Base-by-base conservation (phyloP, 1,140 invertebrate species). In the Drosophila lacteicornis region DNA sequence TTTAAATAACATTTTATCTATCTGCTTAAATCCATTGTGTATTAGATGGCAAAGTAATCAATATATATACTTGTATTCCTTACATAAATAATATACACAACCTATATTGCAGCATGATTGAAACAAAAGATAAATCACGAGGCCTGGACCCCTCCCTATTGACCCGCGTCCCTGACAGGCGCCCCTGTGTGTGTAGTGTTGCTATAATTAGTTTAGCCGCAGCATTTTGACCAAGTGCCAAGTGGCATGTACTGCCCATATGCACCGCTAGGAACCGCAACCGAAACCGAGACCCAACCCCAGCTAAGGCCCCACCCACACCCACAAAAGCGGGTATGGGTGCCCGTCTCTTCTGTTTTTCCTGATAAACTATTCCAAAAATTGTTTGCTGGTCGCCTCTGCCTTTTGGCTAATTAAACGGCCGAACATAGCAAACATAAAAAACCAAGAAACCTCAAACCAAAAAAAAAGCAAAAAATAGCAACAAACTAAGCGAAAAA, bases 331-430 rank as follows among this genome's bases (percentile, higher is more conserved):
- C 17, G 61, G 25, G 17, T 60, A 25, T 19, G 42, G 57, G 25
- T 33, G 8, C 30, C 50, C 13, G 7, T 11, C 45, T 65, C n/a
- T 30, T 27, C 27, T 50, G 42, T 63, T 43, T 69, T 51, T 33
- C 9, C 49, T 27, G 67, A 78, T 57, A 61, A 79, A 78, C 40
- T 50, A 59, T 53, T 42, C 27, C 42, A 59, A 75, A 79, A 80
- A 83, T 65, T 83, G 75, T 82, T 84, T 76, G 82, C 51, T 80
- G 73, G 70, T 51, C 45, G 75, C 79, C 53, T 74, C 74, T 90
- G 80, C 62, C 60, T 80, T 79, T 71, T 78, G 78, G 81, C 69
- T 88, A 88, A 90, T 88, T 88, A 84, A 88, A 90, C 68, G 66
- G 69, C 67, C 49, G 85, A 62, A 49, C 36, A 40, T 25, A 25